Conservation (phyloP, 2,113 vertebrate species). For the Apistogramma diplotaenia region DNA sequence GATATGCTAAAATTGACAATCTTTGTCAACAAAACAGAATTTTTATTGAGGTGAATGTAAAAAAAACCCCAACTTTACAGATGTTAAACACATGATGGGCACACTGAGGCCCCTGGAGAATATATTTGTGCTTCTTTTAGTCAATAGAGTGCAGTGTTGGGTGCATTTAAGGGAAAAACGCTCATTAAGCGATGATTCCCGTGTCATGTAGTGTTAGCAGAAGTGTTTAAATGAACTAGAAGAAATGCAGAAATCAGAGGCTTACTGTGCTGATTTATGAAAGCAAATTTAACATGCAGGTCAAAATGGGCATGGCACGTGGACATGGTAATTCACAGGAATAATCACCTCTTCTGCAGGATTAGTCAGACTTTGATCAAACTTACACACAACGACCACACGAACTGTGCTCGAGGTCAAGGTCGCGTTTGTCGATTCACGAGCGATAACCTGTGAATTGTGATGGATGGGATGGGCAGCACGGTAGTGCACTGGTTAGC, state of each 20-base stretch:
- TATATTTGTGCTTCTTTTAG: not conserved
- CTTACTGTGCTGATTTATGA: not conserved
- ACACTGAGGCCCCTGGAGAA: not conserved
- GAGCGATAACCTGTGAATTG: too few species aligned
- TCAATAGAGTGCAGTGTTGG: not conserved
- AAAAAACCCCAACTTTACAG: not conserved
- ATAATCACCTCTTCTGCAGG: too few species aligned
- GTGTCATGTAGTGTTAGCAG: not conserved
- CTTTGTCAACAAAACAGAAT: not conserved
- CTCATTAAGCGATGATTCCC: not conserved
- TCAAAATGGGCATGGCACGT: not conserved
- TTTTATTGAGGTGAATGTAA: not conserved
- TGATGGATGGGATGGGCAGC: too few species aligned
- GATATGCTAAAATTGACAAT: constrained; percentile 29
- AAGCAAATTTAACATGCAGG: not conserved
- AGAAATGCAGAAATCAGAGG: not conserved
- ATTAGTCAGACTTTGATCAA: too few species aligned
- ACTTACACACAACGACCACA: too few species aligned
- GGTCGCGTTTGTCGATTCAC: too few species aligned
- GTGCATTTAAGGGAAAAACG: not conserved
- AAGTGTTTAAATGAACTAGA: not conserved
- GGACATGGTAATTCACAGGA: not conserved
- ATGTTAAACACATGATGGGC: constrained; percentile 51
- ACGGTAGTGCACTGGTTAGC: too few species aligned
- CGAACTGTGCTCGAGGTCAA: too few species aligned